These are phyloP conservation scores for Centropyge bicolor DNA, from an alignment of 2,797 vertebrate genomes.

Conservation along the genomic window DNA sequence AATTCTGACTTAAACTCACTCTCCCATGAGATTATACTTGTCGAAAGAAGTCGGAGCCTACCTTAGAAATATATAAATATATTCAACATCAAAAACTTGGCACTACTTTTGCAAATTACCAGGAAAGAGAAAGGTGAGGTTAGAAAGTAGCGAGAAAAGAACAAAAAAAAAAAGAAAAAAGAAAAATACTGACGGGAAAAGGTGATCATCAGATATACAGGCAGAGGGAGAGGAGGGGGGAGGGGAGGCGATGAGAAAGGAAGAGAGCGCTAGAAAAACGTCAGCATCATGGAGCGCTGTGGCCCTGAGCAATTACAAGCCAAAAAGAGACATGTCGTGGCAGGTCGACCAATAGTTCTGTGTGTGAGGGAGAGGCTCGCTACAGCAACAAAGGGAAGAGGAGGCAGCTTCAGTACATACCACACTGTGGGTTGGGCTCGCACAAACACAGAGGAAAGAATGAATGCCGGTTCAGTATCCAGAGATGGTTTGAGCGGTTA, in stretches of 20 bases:
- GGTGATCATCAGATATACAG: constrained; percentile 32
- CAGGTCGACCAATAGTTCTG: constrained; percentile 56
- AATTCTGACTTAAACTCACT: constrained; percentile 27
- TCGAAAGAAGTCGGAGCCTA: constrained; percentile 30
- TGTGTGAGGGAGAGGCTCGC: constrained; percentile 51
- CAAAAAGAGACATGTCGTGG: constrained; percentile 59
- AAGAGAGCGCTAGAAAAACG: constrained; percentile 12
- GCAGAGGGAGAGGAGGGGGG: background rate
- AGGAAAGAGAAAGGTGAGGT: constrained; percentile 19
- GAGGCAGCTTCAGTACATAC: constrained; percentile 56
- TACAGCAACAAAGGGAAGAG: constrained; percentile 54
- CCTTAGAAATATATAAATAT: constrained; percentile 36
- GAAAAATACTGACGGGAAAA: constrained; percentile 27
- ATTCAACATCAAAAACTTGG: constrained; percentile 23
- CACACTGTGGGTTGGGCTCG: constrained; percentile 48
- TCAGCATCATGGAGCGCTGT: constrained; percentile 23
- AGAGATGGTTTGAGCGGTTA: constrained; percentile 36
- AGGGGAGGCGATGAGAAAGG: background rate
- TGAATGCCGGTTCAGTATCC: constrained; percentile 24
- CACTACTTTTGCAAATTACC: constrained; percentile 2
- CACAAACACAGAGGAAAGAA: constrained; percentile 43
- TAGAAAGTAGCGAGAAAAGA: background rate
- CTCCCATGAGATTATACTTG: constrained; percentile 31
- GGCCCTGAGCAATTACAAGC: constrained; percentile 49
- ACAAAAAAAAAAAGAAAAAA: background rate